Percentiles rank a stretch among this genome's conserved stretches.
These are phyloP conservation scores for Geotrypetes seraphini DNA, from an alignment of 2,797 vertebrate genomes.

Conservation along the genomic window DNA sequence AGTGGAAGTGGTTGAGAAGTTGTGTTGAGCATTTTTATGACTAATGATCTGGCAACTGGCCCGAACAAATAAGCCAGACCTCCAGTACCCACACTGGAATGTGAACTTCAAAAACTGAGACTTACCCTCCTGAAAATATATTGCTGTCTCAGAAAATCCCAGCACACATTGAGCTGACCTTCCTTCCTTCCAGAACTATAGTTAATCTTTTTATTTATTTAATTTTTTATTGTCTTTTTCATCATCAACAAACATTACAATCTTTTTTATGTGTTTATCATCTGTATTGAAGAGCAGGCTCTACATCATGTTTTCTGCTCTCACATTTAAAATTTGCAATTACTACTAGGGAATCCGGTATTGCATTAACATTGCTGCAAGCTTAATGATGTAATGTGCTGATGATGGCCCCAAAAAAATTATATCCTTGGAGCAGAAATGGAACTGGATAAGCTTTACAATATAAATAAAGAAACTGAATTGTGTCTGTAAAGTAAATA, in stretches of 20 bases:
- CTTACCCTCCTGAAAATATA: background rate
- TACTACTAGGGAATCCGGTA: background rate
- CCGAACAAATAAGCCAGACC: background rate
- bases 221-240: too few relatives aligned
- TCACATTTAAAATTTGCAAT: background rate
- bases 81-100: too few relatives aligned
- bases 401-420: too few relatives aligned
- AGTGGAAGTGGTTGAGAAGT: background rate
- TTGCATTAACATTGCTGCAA: background rate
- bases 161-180: background rate
- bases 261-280: too few relatives aligned
- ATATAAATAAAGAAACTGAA: background rate
- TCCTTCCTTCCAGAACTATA: background rate
- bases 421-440: background rate
- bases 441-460: background rate
- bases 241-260: too few relatives aligned
- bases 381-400: too few relatives aligned
- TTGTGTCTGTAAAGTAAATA: too few relatives aligned
- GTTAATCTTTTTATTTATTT: background rate
- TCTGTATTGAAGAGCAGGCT: too few relatives aligned
- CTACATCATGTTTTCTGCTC: too few relatives aligned
- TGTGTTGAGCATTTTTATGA: fast-evolving
- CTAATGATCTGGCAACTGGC: background rate
- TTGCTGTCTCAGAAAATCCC: fast-evolving
- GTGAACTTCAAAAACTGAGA: background rate